Base-by-base conservation (phyloP, 2,888 invertebrate genomes). In the Drosophila mimetica region DNA sequence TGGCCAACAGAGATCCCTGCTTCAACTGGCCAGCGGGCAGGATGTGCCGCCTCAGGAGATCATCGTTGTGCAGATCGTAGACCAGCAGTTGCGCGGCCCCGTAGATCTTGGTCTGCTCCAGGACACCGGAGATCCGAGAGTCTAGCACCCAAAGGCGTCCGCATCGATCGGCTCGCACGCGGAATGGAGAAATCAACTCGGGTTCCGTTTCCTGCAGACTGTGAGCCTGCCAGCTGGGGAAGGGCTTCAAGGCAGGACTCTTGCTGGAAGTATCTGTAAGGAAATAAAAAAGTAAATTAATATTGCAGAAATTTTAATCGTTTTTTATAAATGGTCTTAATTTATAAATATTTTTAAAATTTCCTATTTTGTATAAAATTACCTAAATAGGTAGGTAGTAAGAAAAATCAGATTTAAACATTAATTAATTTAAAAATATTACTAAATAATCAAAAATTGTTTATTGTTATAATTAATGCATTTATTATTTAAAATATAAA, bases 61-160 rank as follows among this genome's bases (percentile, higher is more conserved):
- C 93, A 86, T 96, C 96, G 18, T 94, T 95, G 52, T 93, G 94
- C 16, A 96, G 91, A 84, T 96, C 95, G 88, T 96, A 96, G 41
- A 96, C 92, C 22, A 96, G 92, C 22, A 96, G 91, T 22, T 95
- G 93, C 0, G 95, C 93, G 1, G 94, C 93, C 16, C 93, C 93
- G 88, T 92, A 93, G 0, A 91, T 76, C 55, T 91, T 93, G 44
- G 91, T 92, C 0, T 92, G 93, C 8, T 90, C 92, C 2, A 95
- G 88, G 46, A 94, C 93, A 63, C 95, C 94, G 0, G 94, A 92
- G 37, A 94, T 93, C 0, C 96, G 96, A 1, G 95, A 95, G 88
- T 96, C 96, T 44, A 96, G 89, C 9, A 96, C 95, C 96, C 96
- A 96, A 0, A 96, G 93, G 0, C 96, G 93, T 13, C 94, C 95